Evolutionary conservation across 2,888 invertebrate genomes (phyloP), one percentile per base, ranked within the genome.

Genomic region (Nemurella pictetii): DNA sequence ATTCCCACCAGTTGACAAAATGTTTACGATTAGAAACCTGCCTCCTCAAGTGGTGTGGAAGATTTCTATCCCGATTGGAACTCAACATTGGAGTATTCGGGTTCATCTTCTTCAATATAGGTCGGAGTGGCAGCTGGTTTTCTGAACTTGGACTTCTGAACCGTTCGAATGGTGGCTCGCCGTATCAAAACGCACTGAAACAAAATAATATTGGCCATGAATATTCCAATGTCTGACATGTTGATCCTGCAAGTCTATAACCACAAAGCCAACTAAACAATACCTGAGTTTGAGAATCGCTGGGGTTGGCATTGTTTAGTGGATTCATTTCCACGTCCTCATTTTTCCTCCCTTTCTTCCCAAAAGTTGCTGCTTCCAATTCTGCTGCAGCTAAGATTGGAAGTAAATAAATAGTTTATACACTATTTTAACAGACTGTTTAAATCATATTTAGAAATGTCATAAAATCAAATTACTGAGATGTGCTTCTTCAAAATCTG

Each of bases 401-500:
- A n/a, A 27, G 30, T 29, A 75, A 28, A 78, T 28, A 78, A 27
- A 75, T 25, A 5, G 75, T 84, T 77, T 4, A 36, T 28, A 25
- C n/a, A 55, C 9, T n/a, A n/a, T n/a, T n/a, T n/a, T n/a, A n/a
- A n/a, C n/a, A n/a, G n/a, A n/a, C n/a, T n/a, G n/a, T n/a, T n/a
- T n/a, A n/a, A n/a, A n/a, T n/a, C n/a, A n/a, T n/a, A n/a, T n/a
- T n/a, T n/a, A n/a, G n/a, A n/a, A n/a, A n/a, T n/a, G 25, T 72
- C 26, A 28, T 78, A 73, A 74, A 32, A 73, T 73, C n/a, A 83
- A 4, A 4, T 36, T 83, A 92, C 92, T 90, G 36, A 90, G 87
- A 86, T 91, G 89, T 78, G 89, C 89, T 88, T 92, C 92, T 85
- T 92, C 92, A 84, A 91, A 91, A 87, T 90, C 90, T 73, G 90